phyloP scores from a whole-genome alignment of 2,888 invertebrate species.

The Thecocarcelia acutangulata region DNA sequence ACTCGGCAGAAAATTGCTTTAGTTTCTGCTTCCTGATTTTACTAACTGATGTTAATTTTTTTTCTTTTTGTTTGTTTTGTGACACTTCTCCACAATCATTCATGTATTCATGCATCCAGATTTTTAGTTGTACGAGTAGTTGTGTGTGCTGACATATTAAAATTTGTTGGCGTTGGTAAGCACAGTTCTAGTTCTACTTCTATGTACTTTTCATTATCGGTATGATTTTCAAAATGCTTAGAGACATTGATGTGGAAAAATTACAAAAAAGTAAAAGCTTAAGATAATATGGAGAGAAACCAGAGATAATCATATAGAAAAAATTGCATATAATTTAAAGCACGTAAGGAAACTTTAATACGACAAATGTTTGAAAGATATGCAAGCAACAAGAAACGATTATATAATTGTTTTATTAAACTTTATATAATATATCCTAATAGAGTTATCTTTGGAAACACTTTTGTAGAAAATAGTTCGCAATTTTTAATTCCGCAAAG shows the following conservation, averaged over 20 bases:
- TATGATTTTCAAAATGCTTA: conserved; percentile 5
- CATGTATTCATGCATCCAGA: not conserved
- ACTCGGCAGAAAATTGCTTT: conserved; percentile 56
- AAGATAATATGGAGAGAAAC: not conserved
- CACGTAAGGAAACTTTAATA: too few relatives aligned
- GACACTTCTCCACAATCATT: not conserved
- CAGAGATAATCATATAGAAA: not conserved
- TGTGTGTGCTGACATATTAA: not conserved
- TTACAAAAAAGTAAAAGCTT: not conserved
- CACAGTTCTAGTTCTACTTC: too few relatives aligned
- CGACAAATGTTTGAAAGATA: not conserved
- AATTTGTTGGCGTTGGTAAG: not conserved
- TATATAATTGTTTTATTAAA: too few relatives aligned
- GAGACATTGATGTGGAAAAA: conserved; percentile 3
- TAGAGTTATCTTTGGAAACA: too few relatives aligned
- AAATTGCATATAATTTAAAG: not conserved
- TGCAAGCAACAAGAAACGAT: not conserved
- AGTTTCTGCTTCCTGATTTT: conserved; percentile 54
- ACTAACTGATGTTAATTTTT: conserved; percentile 7
- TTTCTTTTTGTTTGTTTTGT: not conserved
- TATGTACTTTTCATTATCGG: conserved; percentile 8
- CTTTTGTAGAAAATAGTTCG: too few relatives aligned
- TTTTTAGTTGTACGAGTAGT: not conserved
- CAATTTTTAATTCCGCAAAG: too few relatives aligned
- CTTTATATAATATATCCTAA: too few relatives aligned